Conservation (phyloP, 2,113 vertebrate species). For the Coreoperca whiteheadi region DNA sequence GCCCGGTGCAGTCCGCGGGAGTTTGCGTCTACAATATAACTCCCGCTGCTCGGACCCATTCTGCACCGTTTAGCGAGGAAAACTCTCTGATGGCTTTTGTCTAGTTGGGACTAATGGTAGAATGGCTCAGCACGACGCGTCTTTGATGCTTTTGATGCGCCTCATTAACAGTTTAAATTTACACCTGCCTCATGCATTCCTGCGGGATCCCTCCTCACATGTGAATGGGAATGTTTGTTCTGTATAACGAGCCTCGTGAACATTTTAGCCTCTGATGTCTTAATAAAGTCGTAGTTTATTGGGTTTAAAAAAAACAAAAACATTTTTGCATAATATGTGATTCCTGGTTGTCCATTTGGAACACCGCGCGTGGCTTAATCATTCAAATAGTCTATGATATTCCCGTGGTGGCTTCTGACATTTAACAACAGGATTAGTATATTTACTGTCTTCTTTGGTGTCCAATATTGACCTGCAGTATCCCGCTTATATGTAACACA, state of each 20-base stretch:
- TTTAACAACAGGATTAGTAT: conserved; percentile 8
- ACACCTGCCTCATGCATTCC: conserved; percentile 82
- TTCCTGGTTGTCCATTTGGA: conserved; percentile 9
- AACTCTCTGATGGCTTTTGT: conserved; percentile 79
- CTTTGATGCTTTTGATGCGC: conserved; percentile 80
- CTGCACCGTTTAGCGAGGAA: conserved; percentile 79
- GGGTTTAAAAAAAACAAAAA: conserved; percentile 14
- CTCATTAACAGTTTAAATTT: conserved; percentile 82
- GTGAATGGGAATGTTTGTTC: conserved; percentile 65
- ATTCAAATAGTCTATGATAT: background rate
- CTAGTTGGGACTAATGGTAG: conserved; percentile 63
- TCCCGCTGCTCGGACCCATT: conserved; percentile 76
- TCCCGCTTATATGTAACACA: background rate
- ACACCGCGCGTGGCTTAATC: background rate
- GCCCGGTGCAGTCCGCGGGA: conserved; percentile 62
- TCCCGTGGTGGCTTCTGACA: background rate
- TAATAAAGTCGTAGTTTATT: conserved; percentile 45
- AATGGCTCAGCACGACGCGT: conserved; percentile 70
- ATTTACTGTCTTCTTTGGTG: background rate
- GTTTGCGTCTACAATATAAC: conserved; percentile 66
- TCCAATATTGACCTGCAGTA: background rate
- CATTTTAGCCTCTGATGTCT: conserved; percentile 38
- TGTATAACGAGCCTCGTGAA: conserved; percentile 53
- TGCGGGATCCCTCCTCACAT: conserved; percentile 55
- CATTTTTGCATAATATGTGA: conserved; percentile 3